phyloP scores from a whole-genome alignment of 2,113 vertebrate species.

The Indicator indicator region DNA sequence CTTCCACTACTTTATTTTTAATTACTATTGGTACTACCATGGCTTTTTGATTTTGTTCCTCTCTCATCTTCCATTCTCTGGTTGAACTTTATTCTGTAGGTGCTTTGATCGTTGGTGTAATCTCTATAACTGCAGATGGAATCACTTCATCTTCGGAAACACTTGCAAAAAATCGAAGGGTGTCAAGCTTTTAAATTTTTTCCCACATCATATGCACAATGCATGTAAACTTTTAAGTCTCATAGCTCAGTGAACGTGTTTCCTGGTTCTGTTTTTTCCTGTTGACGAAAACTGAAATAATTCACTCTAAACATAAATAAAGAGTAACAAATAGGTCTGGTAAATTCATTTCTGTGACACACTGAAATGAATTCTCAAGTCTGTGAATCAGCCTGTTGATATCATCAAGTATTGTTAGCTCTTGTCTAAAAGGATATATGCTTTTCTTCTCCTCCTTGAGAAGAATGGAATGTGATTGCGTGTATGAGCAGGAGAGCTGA shows the following conservation, averaged over 20 bases:
- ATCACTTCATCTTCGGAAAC: neutral
- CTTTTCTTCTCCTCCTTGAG: constrained; percentile 42
- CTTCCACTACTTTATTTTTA: neutral
- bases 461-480: constrained; percentile 46
- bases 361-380: constrained; percentile 52
- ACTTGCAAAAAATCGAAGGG: neutral
- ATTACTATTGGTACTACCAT: neutral
- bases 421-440: constrained; percentile 35
- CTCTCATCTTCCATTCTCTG: neutral
- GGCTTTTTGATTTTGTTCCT: neutral
- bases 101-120: neutral
- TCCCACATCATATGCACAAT: neutral
- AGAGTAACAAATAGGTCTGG: constrained; percentile 46
- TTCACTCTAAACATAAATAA: constrained; percentile 55
- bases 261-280: constrained; percentile 70
- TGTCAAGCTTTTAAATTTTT: neutral
- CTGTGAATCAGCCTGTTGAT: constrained; percentile 53
- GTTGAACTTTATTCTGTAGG: neutral
- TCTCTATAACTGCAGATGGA: neutral
- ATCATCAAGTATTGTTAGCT: constrained; percentile 53
- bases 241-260: neutral
- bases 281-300: constrained; percentile 53
- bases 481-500: neutral
- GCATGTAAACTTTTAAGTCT: neutral
- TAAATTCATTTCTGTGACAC: constrained; percentile 59